Conservation (phyloP, 2,113 vertebrate species). For the Grammomys dolichurus region DNA sequence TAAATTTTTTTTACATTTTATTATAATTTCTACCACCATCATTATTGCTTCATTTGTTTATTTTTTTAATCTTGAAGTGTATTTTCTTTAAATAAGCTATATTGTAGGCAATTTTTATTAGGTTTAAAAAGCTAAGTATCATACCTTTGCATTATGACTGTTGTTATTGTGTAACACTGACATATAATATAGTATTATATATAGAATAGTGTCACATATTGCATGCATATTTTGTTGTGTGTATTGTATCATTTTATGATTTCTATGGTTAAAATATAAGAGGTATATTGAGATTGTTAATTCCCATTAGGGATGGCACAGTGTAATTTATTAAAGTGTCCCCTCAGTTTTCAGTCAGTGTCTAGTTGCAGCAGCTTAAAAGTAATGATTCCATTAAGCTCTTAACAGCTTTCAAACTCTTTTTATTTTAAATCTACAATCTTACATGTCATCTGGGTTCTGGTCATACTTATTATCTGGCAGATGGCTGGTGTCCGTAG, state of each 20-base stretch:
- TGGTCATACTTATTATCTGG: conserved; percentile 52
- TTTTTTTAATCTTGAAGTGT: not conserved
- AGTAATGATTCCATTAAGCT: conserved; percentile 4
- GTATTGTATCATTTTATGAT: not conserved
- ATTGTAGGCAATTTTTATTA: conserved; percentile 33
- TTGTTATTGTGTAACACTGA: not conserved
- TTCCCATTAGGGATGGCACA: not conserved
- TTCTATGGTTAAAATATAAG: conserved; percentile 58
- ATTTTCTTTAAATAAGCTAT: not conserved
- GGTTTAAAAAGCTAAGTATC: conserved; percentile 29
- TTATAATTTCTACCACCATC: not conserved
- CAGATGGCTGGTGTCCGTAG: conserved; percentile 70
- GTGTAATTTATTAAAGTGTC: conserved; percentile 50
- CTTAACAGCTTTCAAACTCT: conserved; percentile 50
- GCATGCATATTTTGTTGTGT: not conserved
- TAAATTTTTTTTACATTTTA: not conserved
- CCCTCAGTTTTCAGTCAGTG: conserved; percentile 19
- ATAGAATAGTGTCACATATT: not conserved
- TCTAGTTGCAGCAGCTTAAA: conserved; percentile 38
- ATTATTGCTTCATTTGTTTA: not conserved
- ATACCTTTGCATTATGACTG: conserved; percentile 5
- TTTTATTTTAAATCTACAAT: conserved; percentile 34
- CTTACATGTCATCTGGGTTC: conserved; percentile 49
- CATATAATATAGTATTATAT: not conserved
- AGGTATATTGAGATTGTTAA: not conserved